Evolutionary conservation across 2,797 vertebrate genomes (phyloP), one percentile per base, ranked within the genome.

Genomic region (Esox masquinongy): DNA sequence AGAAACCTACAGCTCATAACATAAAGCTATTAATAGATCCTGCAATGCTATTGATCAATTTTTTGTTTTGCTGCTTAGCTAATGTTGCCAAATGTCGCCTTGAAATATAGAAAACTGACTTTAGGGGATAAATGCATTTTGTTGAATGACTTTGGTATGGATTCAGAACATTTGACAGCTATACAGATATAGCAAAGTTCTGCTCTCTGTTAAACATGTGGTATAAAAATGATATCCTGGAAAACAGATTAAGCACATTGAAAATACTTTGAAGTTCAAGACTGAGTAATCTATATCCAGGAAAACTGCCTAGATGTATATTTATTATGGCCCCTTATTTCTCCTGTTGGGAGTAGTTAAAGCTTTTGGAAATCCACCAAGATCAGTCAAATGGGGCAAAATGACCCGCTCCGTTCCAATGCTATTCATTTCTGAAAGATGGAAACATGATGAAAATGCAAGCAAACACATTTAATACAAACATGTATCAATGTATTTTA

Each of bases 361-460:
- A 43, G 56, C 47, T 70, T 83, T 77, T 86, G 77, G 36, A 77
- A 26, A 70, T 76, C 75, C 39, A 78, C 71, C 68, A 82, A 70
- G 66, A 68, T 70, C 56, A 61, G n/a, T 76, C 24, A 66, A 78
- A 79, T 71, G 49, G 29, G 73, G 29, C 49, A 47, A 63, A 72
- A 73, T 68, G 12, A 63, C 70, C 6, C 26, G 17, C n/a, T 78
- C 39, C 61, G 73, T 83, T 80, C 75, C 39, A 79, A 77, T 76
- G 29, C 76, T 77, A 80, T 76, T 63, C 68, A 39, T 83, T 61
- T 85, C 81, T 78, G 78, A 75, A 91, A 82, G 86, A 81, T 88
- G 78, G 56, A 86, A 83, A 86, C 31, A 84, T 79, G 50, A 86
- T 86, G 79, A 86, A 77, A 79, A 72, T 19, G 76, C 77, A 88